Percentiles rank a stretch among this genome's conserved stretches.
These are phyloP conservation scores for Promerops cafer DNA, from an alignment of 2,113 vertebrate species.

Conservation along the genomic window DNA sequence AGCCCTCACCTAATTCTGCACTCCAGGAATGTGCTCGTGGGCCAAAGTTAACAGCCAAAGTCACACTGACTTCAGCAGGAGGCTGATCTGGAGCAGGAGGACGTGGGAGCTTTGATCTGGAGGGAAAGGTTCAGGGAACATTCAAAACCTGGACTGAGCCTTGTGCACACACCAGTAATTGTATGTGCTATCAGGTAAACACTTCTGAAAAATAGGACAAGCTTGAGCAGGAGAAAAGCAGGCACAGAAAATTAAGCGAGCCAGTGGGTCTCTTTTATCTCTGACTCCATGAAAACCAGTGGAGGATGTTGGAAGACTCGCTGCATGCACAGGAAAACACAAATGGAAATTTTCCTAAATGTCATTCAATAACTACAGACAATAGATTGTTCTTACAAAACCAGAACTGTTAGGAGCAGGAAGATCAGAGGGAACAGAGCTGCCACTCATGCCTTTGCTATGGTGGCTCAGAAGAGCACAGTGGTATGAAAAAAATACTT, in stretches of 20 bases:
- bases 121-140: slow-evolving; percentile 25
- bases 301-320: neutral
- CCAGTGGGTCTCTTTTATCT: neutral
- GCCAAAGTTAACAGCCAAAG: slow-evolving; percentile 44
- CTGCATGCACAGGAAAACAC: neutral
- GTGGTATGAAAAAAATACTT: neutral
- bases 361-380: slow-evolving; percentile 40
- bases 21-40: neutral
- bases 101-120: slow-evolving; percentile 25
- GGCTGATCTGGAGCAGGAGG: neutral
- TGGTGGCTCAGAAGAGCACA: neutral
- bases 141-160: neutral
- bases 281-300: neutral
- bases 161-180: neutral
- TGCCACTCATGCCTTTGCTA: neutral
- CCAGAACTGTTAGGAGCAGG: neutral
- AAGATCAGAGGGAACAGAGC: slow-evolving; percentile 38
- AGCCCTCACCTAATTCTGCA: neutral
- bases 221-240: slow-evolving; percentile 29
- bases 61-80: neutral
- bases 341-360: slow-evolving; percentile 29
- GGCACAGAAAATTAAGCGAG: neutral
- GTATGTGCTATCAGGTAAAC: slow-evolving; percentile 37
- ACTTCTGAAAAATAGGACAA: neutral
- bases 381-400: neutral